Evolutionary conservation across 2,888 invertebrate genomes (phyloP).

Genomic region (Trachelus tabidus): DNA sequence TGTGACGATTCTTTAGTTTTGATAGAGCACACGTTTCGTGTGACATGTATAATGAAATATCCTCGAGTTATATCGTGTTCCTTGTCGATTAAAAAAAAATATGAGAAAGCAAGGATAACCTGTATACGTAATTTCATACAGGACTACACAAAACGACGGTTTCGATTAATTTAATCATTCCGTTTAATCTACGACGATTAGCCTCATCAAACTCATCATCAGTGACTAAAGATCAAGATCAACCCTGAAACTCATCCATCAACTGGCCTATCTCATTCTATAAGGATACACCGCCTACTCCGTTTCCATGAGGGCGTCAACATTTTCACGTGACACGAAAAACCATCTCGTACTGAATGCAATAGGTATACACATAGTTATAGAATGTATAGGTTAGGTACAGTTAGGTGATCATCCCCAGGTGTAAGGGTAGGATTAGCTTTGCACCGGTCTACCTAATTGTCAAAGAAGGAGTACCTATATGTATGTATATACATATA

Average conservation of each 20-base stretch:
- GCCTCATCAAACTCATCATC: background rate
- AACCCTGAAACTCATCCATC: background rate
- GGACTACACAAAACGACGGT: background rate
- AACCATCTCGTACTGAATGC: background rate
- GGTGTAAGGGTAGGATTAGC: background rate
- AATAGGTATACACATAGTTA: background rate
- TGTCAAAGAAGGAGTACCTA: conserved; percentile 13
- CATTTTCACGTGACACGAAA: background rate
- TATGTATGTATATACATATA: conserved; percentile 5
- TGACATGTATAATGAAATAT: background rate
- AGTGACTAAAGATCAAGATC: background rate
- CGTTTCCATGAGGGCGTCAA: background rate
- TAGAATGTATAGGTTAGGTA: background rate
- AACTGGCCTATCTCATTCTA: background rate
- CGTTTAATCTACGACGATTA: background rate
- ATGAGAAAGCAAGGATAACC: background rate
- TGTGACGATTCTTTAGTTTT: background rate
- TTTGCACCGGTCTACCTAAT: conserved; percentile 26
- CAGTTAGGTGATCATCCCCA: background rate
- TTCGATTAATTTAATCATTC: background rate
- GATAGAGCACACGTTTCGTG: background rate
- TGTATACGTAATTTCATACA: background rate
- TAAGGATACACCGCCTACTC: background rate
- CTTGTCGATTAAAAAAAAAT: background rate
- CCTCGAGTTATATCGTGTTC: background rate